These are phyloP conservation scores for Triplophysa tibetana DNA, from an alignment of 2,113 vertebrate species.

Conservation along the genomic window DNA sequence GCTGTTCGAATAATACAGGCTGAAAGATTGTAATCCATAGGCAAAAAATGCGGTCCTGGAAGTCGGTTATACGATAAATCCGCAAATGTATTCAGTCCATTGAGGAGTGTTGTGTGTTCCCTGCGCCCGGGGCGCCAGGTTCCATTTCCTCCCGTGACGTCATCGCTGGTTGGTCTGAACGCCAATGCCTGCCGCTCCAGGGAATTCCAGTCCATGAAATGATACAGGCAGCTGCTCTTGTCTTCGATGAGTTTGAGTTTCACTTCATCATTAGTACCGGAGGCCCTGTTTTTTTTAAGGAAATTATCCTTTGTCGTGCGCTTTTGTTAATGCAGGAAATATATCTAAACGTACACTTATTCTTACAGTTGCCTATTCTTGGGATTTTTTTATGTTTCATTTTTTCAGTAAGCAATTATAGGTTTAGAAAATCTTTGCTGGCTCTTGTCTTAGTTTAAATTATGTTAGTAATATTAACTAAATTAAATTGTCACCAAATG, in stretches of 20 bases:
- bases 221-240: background rate
- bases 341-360: too few relatives aligned
- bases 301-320: too few relatives aligned
- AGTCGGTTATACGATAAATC: background rate
- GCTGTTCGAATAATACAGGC: background rate
- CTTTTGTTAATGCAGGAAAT: too few relatives aligned
- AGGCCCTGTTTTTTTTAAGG: too few relatives aligned
- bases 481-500: too few relatives aligned
- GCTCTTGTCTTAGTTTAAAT: too few relatives aligned
- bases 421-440: too few relatives aligned
- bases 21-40: background rate
- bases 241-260: background rate
- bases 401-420: too few relatives aligned
- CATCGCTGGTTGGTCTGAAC: slow-evolving; percentile 32
- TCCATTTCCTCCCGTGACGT: slow-evolving; percentile 62
- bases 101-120: slow-evolving; percentile 48
- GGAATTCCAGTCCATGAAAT: background rate
- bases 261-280: background rate
- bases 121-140: slow-evolving; percentile 57
- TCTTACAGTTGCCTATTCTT: too few relatives aligned
- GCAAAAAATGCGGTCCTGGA: background rate
- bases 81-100: slow-evolving; percentile 42
- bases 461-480: too few relatives aligned
- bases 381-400: too few relatives aligned
- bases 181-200: too few relatives aligned